Evolutionary conservation across 2,888 invertebrate genomes (phyloP), one percentile per base, ranked within the genome.

Genomic region (Belgica antarctica): DNA sequence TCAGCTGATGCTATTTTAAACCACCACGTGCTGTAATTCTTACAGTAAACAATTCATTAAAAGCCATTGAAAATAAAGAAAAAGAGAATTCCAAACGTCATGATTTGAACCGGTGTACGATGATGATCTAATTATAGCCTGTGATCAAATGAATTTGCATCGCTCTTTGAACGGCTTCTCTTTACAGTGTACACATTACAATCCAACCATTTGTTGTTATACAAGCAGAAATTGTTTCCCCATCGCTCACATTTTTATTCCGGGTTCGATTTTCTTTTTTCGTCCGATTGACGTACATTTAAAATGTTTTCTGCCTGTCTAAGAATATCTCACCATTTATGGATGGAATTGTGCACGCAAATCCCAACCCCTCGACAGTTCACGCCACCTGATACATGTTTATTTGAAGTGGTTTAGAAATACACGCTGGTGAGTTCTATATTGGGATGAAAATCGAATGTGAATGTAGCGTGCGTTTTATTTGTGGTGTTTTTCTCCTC

Each of bases 141-240:
- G 61, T 61, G 61, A 61, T 61, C 27, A 17, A 61, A 61, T 61
- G 27, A n/a, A 27, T 25, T 61, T 24, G 61, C 24, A 25, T 24
- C 28, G 10, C 15, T 25, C 19, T 25, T 59, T 59, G 8, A 59
- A n/a, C 57, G 22, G 22, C 22, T 10, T 10, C n/a, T 12, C 10
- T 10, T 34, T 47, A 15, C 47, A 12, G n/a, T 47, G 8, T 47
- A 5, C 8, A 15, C 4, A n/a, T n/a, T n/a, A n/a, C n/a, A n/a
- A n/a, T n/a, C n/a, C 41, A 15, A 41, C 7, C 34, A 34, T 41
- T 41, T 41, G 41, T 41, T 41, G 41, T n/a, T 41, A 41, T 15
- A 41, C 41, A 41, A 41, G 41, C 41, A 2, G 15, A 41, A 31
- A 31, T 31, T 7, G 41, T 41, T 41, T 41, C 10, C n/a, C 41